Conservation (phyloP, 1,140 invertebrate species). For the Danaus plexippus region DNA sequence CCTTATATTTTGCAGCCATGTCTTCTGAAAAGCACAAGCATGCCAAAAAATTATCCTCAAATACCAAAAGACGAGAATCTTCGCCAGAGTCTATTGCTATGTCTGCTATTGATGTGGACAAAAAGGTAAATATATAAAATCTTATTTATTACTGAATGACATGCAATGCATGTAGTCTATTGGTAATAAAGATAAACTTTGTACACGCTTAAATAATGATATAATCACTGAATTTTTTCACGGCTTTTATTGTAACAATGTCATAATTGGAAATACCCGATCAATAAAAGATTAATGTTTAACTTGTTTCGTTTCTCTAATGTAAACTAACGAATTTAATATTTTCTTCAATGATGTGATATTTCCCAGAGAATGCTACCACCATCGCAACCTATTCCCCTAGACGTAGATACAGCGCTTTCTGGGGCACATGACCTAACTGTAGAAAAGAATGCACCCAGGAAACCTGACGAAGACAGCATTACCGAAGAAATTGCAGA, state of each 20-base stretch:
- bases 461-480: conserved; percentile 37
- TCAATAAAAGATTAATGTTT: no score
- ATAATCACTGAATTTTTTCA: no score
- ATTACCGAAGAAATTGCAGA: conserved; percentile 45
- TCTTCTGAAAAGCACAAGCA: conserved; percentile 39
- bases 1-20: conserved; percentile 25
- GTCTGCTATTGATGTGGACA: conserved; percentile 29
- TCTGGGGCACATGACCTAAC: no score
- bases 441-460: conserved; percentile 16
- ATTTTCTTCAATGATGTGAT: no score
- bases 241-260: no score
- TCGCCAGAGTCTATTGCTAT: conserved; percentile 38
- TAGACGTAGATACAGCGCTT: conserved; percentile 4
- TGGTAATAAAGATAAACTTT: no score
- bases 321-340: no score
- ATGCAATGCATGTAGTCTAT: no score
- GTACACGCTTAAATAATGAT: no score
- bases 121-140: conserved; percentile 30
- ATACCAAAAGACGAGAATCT: conserved; percentile 30
- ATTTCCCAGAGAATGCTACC: conserved; percentile 1
- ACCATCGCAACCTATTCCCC: conserved; percentile 28
- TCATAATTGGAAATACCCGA: no score
- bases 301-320: no score
- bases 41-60: conserved; percentile 36
- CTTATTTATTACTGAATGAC: no score